Base-by-base conservation (phyloP, 1,140 invertebrate genomes). In the Marisa cornuarietis region DNA sequence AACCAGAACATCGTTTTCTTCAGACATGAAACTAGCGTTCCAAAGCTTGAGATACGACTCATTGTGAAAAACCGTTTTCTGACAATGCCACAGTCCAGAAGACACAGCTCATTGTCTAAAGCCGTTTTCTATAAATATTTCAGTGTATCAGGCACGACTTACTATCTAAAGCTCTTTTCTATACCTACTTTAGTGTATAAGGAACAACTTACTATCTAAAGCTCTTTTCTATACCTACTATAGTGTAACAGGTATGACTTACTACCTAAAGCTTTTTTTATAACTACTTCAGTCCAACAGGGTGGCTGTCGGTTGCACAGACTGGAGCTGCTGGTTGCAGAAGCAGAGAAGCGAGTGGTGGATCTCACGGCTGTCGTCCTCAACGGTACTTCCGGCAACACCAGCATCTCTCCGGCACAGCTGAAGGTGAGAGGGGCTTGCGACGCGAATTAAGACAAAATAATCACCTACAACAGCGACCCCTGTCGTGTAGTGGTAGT, bases 241-340 rank as follows among this genome's bases (percentile, higher is more conserved):
- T 6, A 42, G 6, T 42, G 31, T 42, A 42, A 0, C 31, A 42
- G 6, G 3, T 6, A 42, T 6, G 31, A 42, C 31, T 42, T 42
- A 42, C 31, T 42, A 42, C 6, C 31, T 42, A 42, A 42, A 3
- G 7, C 13, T 54, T n/a, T 58, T 54, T 75, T 18, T 52, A 18
- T 76, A 79, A 78, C 52, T 78, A n/a, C 83, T 83, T 62, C 76
- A 91, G 90, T 90, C 87, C 80, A 86, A 49, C 87, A 83, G 66
- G 82, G 81, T 54, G 88, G 89, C 0, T 86, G 83, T 66, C 85
- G 90, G 49, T 81, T 85, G 31, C 81, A 82, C n/a, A 85, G 86
- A 51, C 90, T 97, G 78, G 94, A 94, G 76, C 93, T 94, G 66
- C 90, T 97, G 82, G 92, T 95, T 5, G 93, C 93, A n/a, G 95